Percentiles rank a stretch among this genome's conserved stretches.
Evolutionary conservation across 2,888 invertebrate genomes (phyloP).

Genomic region (Pseudoips prasinana): DNA sequence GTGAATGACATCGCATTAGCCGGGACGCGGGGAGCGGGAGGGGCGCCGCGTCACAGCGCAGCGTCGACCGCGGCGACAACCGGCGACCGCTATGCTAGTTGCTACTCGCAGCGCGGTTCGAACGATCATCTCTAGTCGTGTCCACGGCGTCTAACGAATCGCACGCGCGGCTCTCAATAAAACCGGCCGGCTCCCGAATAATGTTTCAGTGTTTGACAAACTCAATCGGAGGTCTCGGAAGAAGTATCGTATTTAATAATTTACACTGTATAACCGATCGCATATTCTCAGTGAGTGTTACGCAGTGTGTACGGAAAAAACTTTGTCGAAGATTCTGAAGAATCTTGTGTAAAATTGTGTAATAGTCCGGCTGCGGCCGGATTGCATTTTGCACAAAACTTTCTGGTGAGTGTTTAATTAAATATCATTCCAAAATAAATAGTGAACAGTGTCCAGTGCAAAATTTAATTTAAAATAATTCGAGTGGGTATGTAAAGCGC

Average conservation of each 20-base stretch:
- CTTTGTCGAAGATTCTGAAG: constrained; percentile 82
- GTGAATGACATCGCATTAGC: constrained; percentile 68
- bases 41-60: constrained; percentile 44
- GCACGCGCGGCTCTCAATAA: constrained; percentile 76
- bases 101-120: constrained; percentile 37
- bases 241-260: constrained; percentile 78
- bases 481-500: constrained; percentile 28
- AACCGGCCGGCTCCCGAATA: constrained; percentile 80
- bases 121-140: constrained; percentile 60
- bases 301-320: constrained; percentile 82
- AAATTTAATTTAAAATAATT: constrained; percentile 14
- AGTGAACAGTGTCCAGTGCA: constrained; percentile 10
- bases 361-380: constrained; percentile 75
- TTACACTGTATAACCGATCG: constrained; percentile 78
- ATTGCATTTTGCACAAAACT: constrained; percentile 76
- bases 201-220: constrained; percentile 81
- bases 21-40: constrained; percentile 41
- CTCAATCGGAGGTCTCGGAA: constrained; percentile 80
- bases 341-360: constrained; percentile 81
- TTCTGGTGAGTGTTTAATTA: constrained; percentile 65
- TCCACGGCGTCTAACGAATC: constrained; percentile 73
- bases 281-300: constrained; percentile 82
- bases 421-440: constrained; percentile 14
- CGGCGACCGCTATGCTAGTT: constrained; percentile 48
- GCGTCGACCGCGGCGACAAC: constrained; percentile 48